phyloP scores from a whole-genome alignment of 2,113 vertebrate species.

The Ailuropoda melanoleuca region DNA sequence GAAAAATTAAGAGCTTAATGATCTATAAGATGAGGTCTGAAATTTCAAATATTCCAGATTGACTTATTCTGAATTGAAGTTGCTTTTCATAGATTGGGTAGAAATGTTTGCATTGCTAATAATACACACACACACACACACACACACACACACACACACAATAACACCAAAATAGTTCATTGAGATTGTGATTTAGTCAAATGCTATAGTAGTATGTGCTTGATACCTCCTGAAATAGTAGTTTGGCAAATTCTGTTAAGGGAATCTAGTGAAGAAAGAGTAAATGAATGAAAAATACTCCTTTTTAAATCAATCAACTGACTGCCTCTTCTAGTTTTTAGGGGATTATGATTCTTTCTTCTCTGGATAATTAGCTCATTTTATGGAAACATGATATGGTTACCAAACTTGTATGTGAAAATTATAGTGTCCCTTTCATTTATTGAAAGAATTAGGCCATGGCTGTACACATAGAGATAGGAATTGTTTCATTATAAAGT shows the following conservation, averaged over 20 bases:
- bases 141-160: neutral
- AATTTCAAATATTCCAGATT: neutral
- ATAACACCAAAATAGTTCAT: neutral
- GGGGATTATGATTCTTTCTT: neutral
- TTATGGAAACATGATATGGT: neutral
- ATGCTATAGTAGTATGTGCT: neutral
- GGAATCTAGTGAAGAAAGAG: neutral
- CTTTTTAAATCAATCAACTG: neutral
- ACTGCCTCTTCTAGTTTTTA: neutral
- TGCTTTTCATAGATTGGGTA: neutral
- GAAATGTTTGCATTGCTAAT: neutral
- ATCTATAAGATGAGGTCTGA: neutral
- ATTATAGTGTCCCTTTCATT: neutral
- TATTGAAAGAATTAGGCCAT: neutral
- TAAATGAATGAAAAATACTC: neutral
- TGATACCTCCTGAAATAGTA: neutral
- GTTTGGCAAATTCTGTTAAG: neutral
- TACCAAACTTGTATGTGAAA: neutral
- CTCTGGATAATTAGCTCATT: neutral
- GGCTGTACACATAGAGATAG: neutral
- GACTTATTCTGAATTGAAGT: neutral
- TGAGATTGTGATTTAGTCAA: neutral
- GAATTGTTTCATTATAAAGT: neutral
- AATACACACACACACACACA: neutral
- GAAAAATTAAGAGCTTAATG: neutral